Conservation (phyloP, 2,888 invertebrate species). For the Zootermopsis nevadensis region DNA sequence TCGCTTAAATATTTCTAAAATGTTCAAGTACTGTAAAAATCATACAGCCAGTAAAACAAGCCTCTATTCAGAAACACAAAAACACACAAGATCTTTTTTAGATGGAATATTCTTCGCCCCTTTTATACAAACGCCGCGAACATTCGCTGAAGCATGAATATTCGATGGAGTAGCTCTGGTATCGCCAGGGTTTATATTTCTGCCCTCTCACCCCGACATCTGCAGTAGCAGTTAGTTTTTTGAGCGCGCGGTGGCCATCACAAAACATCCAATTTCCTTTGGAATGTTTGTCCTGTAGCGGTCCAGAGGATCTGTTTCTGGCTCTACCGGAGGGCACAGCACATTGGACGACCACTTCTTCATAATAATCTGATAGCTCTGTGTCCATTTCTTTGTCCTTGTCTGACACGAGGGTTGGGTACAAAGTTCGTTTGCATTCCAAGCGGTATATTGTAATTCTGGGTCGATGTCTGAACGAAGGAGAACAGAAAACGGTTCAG, state of each 20-base stretch:
- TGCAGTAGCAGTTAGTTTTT: neutral
- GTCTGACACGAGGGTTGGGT: neutral
- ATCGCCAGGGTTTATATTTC: neutral
- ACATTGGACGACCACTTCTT: neutral
- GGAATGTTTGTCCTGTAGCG: neutral
- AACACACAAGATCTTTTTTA: too few species aligned
- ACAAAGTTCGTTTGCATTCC: neutral
- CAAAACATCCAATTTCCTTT: slow-evolving; percentile 26
- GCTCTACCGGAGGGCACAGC: neutral
- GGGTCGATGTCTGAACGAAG: neutral
- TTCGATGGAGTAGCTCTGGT: neutral
- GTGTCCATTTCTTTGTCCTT: neutral
- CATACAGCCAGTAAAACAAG: too few species aligned
- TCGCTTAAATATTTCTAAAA: too few species aligned
- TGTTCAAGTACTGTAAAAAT: too few species aligned
- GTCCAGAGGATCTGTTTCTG: neutral
- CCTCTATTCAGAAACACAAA: too few species aligned
- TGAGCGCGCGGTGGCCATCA: neutral
- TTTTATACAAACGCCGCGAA: neutral
- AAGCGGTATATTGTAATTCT: slow-evolving; percentile 5
- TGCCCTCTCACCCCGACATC: neutral
- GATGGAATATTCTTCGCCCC: too few species aligned
- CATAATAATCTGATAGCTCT: slow-evolving; percentile 11
- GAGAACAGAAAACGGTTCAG: neutral
- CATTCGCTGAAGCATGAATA: neutral